Evolutionary conservation across 2,888 invertebrate species (phyloP).

Genomic region (Ptychoptera albimana): DNA sequence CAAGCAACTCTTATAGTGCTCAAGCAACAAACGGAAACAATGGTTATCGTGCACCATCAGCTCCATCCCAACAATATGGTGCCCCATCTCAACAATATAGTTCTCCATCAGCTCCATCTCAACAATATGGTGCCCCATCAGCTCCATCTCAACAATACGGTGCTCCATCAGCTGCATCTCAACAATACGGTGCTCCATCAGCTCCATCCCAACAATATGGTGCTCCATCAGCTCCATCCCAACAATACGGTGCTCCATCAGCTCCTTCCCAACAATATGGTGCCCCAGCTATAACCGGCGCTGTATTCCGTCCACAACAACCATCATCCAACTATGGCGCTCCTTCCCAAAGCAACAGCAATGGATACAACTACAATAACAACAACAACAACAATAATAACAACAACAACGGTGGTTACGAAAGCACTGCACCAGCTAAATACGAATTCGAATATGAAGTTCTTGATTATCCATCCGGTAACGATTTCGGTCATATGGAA

Average conservation of each 20-base stretch:
- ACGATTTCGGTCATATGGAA: conserved; percentile 51
- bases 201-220: conserved; percentile 17
- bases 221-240: conserved; percentile 18
- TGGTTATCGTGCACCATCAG: conserved; percentile 6
- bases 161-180: conserved; percentile 30
- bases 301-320: conserved; percentile 27
- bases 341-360: conserved; percentile 21
- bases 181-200: conserved; percentile 27
- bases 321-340: conserved; percentile 18
- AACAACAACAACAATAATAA: conserved; percentile 20
- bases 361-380: conserved; percentile 29
- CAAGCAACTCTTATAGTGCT: conserved; percentile 13
- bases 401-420: conserved; percentile 26
- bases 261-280: conserved; percentile 34
- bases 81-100: conserved; percentile 20
- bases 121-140: conserved; percentile 24
- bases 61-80: conserved; percentile 9
- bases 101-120: conserved; percentile 22
- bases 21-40: conserved; percentile 5
- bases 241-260: conserved; percentile 23
- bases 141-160: conserved; percentile 33
- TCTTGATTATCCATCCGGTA: conserved; percentile 43
- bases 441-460: conserved; percentile 54
- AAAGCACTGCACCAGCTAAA: conserved; percentile 35
- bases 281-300: conserved; percentile 34